Conservation (phyloP, 1,140 invertebrate genomes). For the Odontomachus brunneus region DNA sequence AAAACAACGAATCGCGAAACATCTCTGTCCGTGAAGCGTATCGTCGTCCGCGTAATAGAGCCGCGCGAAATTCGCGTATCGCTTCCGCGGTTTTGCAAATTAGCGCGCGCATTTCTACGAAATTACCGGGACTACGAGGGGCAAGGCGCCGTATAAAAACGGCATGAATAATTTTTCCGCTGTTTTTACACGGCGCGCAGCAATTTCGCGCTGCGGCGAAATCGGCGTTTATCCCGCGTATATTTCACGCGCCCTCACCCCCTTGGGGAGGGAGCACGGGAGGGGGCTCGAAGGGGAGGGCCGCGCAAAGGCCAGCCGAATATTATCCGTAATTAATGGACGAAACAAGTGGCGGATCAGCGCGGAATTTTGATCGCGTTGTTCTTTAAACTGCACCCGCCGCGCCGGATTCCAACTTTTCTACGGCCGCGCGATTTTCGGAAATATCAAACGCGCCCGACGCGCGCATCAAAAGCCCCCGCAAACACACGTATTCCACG, state of each 20-base stretch:
- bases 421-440: slow-evolving; percentile 27
- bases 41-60: background rate
- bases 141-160: slow-evolving; percentile 49
- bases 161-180: slow-evolving; percentile 57
- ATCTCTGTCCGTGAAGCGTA: background rate
- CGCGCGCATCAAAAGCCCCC: slow-evolving; percentile 43
- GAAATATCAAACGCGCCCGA: slow-evolving; percentile 18
- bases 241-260: slow-evolving; percentile 44
- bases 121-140: slow-evolving; percentile 44
- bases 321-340: slow-evolving; percentile 58
- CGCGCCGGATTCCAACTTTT: slow-evolving; percentile 24
- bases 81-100: slow-evolving; percentile 37
- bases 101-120: slow-evolving; percentile 45
- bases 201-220: slow-evolving; percentile 52
- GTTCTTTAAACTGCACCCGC: slow-evolving; percentile 35
- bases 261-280: slow-evolving; percentile 19
- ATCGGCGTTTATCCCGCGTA: slow-evolving; percentile 55
- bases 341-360: slow-evolving; percentile 38
- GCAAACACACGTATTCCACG: slow-evolving; percentile 33
- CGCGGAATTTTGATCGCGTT: slow-evolving; percentile 37
- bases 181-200: slow-evolving; percentile 42
- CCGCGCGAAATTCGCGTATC: slow-evolving; percentile 26
- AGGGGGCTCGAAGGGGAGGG: too few relatives aligned
- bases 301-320: slow-evolving; percentile 21
- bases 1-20: slow-evolving; percentile 21